These are phyloP conservation scores for Phenganax marumi DNA, from an alignment of 92 coral and sea anemone genomes.

Conservation along the genomic window DNA sequence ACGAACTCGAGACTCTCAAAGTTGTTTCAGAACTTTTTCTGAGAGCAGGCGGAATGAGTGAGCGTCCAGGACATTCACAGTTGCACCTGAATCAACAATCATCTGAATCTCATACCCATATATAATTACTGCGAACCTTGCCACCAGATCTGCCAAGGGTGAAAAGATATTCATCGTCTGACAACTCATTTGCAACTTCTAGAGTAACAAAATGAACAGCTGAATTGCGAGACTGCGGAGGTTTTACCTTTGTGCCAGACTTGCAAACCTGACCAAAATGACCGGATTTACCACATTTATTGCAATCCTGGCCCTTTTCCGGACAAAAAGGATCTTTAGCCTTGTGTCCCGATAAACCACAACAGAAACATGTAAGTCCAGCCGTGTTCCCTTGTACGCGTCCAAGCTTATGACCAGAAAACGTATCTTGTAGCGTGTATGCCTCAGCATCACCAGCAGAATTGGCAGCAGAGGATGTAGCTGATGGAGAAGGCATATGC, in stretches of 20 bases:
- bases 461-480: background rate
- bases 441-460: background rate
- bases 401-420: background rate
- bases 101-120: constrained; percentile 28
- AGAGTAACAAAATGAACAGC: constrained; percentile 9
- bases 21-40: background rate
- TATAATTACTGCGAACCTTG: constrained; percentile 36
- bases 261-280: constrained; percentile 42
- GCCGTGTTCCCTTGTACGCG: background rate
- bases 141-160: constrained; percentile 34
- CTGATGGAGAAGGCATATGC: background rate
- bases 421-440: constrained; percentile 4
- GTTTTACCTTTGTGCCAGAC: background rate
- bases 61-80: constrained; percentile 38
- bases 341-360: constrained; percentile 35
- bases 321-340: constrained; percentile 45
- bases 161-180: constrained; percentile 41
- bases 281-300: constrained; percentile 40
- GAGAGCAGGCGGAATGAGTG: background rate
- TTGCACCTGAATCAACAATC: constrained; percentile 46
- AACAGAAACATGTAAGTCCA: constrained; percentile 38
- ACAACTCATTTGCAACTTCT: constrained; percentile 17
- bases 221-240: background rate
- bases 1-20: constrained; percentile 23
- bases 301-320: constrained; percentile 33